These are phyloP conservation scores for Chrysopilus asiliformis DNA, from an alignment of 2,888 invertebrate genomes.

Conservation along the genomic window DNA sequence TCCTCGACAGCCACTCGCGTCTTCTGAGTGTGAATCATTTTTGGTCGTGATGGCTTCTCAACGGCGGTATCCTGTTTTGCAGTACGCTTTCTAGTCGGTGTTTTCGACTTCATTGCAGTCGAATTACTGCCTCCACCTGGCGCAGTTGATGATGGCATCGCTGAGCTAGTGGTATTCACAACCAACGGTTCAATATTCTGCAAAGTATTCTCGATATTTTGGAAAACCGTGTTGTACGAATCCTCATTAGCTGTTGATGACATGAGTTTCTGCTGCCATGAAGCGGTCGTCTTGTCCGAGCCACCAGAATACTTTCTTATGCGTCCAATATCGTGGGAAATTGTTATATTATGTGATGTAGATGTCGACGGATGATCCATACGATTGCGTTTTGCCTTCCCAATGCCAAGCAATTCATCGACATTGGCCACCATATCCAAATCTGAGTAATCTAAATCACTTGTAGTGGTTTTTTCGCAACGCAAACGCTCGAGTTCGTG, in stretches of 20 bases:
- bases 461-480: constrained; percentile 22
- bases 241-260: constrained; percentile 29
- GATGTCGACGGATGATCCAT: constrained; percentile 23
- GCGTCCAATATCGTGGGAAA: constrained; percentile 10
- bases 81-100: constrained; percentile 19
- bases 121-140: constrained; percentile 15
- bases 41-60: constrained; percentile 42
- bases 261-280: constrained; percentile 28
- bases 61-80: constrained; percentile 15
- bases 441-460: constrained; percentile 27
- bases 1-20: constrained; percentile 42
- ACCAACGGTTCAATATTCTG: constrained; percentile 37
- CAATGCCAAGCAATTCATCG: constrained; percentile 30
- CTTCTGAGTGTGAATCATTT: constrained; percentile 67
- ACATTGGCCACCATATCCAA: constrained; percentile 33
- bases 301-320: constrained; percentile 12
- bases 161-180: constrained; percentile 30
- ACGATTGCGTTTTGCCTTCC: constrained; percentile 9
- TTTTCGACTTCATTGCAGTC: constrained; percentile 17
- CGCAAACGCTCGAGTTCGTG: constrained; percentile 41
- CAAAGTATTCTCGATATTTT: constrained; percentile 37
- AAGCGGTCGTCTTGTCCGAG: constrained; percentile 11
- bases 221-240: constrained; percentile 36
- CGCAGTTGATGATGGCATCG: constrained; percentile 21
- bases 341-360: constrained; percentile 16